Evolutionary conservation across 2,888 invertebrate genomes (phyloP), one percentile per base, ranked within the genome.

Genomic region (Pseudoips prasinana): DNA sequence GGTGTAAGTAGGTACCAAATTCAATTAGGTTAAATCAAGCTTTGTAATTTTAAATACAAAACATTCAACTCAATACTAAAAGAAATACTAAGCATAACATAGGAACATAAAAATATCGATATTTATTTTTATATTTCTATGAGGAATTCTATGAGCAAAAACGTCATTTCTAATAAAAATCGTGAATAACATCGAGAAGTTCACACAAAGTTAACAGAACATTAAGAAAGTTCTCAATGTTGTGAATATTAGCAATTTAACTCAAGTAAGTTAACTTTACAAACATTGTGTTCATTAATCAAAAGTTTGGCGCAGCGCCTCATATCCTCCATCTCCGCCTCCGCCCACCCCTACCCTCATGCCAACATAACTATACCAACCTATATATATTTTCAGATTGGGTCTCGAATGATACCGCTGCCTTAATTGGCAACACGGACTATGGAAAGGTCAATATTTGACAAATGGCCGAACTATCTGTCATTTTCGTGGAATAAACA

Each of bases 221-320:
- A 46, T 58, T 45, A 46, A 10, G 7, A 73, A 72, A 69, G 71
- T 76, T 78, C 61, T 60, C 66, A 69, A 64, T 77, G 75, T 75
- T 73, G 72, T 78, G 75, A 75, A 78, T 79, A 80, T 81, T 79
- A 80, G 66, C 65, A 73, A 77, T 80, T 76, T 73, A 73, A 68
- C 68, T 63, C 62, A 77, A 79, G 70, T 70, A 79, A 80, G 77
- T 81, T 79, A 76, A 84, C 85, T 86, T 83, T 74, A 74, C 73
- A 77, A 82, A 81, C 80, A 81, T 80, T 75, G 70, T 73, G 71
- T 82, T 85, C 86, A 88, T 88, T 88, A 87, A 87, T 88, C 88
- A 88, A 87, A 88, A 88, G 84, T 88, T 88, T 85, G 80, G 83
- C 85, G 84, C 87, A 84, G 77, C 73, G 66, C 72, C 75, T 77